Conservation (phyloP, 2,113 vertebrate genomes). For the Ictidomys tridecemlineatus region DNA sequence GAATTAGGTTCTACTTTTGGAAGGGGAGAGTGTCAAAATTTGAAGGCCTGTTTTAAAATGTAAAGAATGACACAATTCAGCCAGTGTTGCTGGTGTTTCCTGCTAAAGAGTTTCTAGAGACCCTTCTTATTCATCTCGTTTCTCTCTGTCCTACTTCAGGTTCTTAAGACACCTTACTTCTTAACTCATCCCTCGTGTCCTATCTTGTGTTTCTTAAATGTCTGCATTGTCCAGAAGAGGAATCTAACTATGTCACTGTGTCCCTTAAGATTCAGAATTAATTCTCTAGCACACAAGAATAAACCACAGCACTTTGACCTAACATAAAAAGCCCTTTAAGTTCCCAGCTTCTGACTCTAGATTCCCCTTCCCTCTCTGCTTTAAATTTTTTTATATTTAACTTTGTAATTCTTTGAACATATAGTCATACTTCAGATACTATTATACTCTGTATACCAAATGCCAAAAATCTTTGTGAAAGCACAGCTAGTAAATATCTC, state of each 20-base stretch:
- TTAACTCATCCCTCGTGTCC: neutral
- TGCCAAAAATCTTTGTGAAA: neutral
- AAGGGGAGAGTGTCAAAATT: neutral
- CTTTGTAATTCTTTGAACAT: neutral
- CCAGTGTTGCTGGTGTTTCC: neutral
- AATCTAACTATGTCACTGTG: neutral
- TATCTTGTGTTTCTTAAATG: neutral
- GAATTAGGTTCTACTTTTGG: neutral
- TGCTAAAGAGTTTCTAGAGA: neutral
- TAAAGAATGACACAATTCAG: neutral
- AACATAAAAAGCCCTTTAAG: neutral
- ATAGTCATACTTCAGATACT: neutral
- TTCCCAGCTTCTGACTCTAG: neutral
- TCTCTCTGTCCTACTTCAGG: neutral
- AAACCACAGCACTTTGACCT: neutral
- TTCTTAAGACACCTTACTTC: neutral
- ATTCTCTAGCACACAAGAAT: neutral
- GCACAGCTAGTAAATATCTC: neutral
- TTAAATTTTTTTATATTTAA: neutral
- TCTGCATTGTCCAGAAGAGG: neutral
- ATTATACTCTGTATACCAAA: neutral
- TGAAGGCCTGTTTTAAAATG: neutral
- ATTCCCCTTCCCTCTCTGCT: neutral
- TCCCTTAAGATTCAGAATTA: neutral
- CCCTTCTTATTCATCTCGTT: neutral